Conservation (phyloP, 2,888 invertebrate genomes). For the Steromphala cineraria region DNA sequence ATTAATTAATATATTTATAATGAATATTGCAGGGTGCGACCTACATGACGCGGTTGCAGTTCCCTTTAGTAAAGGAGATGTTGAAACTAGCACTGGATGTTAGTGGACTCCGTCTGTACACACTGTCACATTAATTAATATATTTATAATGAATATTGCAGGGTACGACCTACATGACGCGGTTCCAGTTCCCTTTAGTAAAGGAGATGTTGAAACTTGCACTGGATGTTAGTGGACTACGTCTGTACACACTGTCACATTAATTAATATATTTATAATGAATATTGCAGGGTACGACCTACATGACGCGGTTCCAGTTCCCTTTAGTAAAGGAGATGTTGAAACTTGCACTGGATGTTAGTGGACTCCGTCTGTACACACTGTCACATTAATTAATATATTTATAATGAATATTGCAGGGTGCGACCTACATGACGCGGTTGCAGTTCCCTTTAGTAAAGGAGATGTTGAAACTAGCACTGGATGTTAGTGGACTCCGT, state of each 20-base stretch:
- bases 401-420: slow-evolving; percentile 26
- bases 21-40: too few relatives aligned
- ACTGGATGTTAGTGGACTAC: slow-evolving; percentile 39
- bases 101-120: too few relatives aligned
- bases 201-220: slow-evolving; percentile 43
- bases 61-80: too few relatives aligned
- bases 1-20: too few relatives aligned
- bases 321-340: slow-evolving; percentile 41
- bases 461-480: slow-evolving; percentile 36
- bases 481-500: slow-evolving; percentile 40
- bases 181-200: slow-evolving; percentile 27
- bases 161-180: slow-evolving; percentile 24
- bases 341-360: slow-evolving; percentile 33
- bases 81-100: too few relatives aligned
- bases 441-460: slow-evolving; percentile 34
- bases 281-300: not conserved
- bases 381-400: not conserved
- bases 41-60: too few relatives aligned
- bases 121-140: too few relatives aligned
- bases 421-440: slow-evolving; percentile 21
- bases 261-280: not conserved
- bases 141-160: slow-evolving; percentile 13
- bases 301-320: slow-evolving; percentile 23
- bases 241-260: too few relatives aligned
- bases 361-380: slow-evolving; percentile 37